Evolutionary conservation across 2,888 invertebrate genomes (phyloP).

Genomic region (Aelia acuminata): DNA sequence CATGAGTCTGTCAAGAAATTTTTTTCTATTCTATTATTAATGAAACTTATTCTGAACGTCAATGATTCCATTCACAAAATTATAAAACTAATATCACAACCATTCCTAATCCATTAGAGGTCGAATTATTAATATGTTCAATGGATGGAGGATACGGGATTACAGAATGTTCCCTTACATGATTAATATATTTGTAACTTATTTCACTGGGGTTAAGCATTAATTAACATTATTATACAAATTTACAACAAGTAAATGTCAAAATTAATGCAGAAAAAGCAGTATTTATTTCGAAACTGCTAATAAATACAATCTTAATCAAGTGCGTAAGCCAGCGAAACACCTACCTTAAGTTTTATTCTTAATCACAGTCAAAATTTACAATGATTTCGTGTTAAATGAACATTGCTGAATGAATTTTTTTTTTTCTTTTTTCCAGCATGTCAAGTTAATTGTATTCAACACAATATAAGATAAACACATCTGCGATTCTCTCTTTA

Average conservation of each 20-base stretch:
- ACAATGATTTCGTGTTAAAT: not conserved
- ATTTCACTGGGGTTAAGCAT: not conserved
- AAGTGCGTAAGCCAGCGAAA: slow-evolving; percentile 5
- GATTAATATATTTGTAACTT: not conserved
- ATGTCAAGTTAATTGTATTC: not conserved
- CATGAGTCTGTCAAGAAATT: not conserved
- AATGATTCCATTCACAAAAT: not conserved
- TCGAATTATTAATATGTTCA: not conserved
- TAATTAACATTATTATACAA: slow-evolving; percentile 24
- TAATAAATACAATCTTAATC: not conserved
- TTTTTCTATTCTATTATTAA: not conserved
- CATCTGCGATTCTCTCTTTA: not conserved
- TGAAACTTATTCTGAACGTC: not conserved
- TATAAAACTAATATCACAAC: slow-evolving; percentile 33
- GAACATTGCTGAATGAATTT: slow-evolving; percentile 26
- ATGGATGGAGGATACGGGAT: slow-evolving; percentile 36
- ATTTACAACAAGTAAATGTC: slow-evolving; percentile 43
- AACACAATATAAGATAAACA: slow-evolving; percentile 29
- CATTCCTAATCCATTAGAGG: slow-evolving; percentile 25
- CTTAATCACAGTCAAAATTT: slow-evolving; percentile 35
- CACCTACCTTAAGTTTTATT: slow-evolving; percentile 23
- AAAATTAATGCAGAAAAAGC: not conserved
- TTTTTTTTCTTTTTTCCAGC: too few relatives aligned
- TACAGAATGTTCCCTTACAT: not conserved
- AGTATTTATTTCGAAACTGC: slow-evolving; percentile 41